phyloP scores from a whole-genome alignment of 2,797 vertebrate species.

The Microhierax caerulescens region DNA sequence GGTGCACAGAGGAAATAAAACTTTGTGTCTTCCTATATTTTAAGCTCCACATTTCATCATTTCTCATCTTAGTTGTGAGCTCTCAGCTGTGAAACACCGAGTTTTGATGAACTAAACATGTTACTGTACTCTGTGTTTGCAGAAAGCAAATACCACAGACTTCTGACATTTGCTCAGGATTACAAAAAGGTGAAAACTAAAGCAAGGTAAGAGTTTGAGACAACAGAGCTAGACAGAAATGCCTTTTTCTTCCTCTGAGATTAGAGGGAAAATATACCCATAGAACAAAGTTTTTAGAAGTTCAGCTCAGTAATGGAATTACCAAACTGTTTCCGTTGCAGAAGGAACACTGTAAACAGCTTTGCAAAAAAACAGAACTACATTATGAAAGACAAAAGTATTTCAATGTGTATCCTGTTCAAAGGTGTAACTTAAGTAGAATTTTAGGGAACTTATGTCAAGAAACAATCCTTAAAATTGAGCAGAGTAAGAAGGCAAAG shows the following conservation, averaged over 20 bases:
- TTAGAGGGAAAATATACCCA: neutral
- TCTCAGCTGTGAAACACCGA: neutral
- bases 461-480: neutral
- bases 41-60: fast-evolving
- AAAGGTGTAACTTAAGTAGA: fast-evolving
- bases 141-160: neutral
- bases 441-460: neutral
- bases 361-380: neutral
- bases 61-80: neutral
- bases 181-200: neutral
- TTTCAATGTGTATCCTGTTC: neutral
- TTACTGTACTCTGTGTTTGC: neutral
- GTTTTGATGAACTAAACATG: neutral
- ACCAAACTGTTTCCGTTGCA: neutral
- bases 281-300: neutral
- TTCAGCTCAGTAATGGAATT: neutral
- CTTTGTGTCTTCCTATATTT: fast-evolving
- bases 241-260: neutral
- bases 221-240: neutral
- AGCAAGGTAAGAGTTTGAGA: neutral
- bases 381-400: neutral
- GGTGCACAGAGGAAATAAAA: fast-evolving
- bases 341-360: neutral
- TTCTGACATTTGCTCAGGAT: neutral
- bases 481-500: neutral